phyloP scores from a whole-genome alignment of 53 echinoderm and acorn worm species.

The Paracentrotus lividus region DNA sequence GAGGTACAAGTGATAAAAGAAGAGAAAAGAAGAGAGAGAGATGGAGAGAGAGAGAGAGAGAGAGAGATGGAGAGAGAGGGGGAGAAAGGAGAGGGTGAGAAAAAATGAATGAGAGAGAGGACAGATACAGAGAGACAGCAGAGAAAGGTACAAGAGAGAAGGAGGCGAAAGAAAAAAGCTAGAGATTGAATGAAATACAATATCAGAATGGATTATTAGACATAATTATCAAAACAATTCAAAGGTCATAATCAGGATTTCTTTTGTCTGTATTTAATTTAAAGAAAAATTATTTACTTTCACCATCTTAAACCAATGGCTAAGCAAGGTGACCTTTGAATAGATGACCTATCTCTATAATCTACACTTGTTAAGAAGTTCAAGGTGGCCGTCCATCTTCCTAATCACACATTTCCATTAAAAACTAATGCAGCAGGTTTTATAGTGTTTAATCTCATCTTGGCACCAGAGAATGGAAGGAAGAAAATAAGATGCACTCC shows the following conservation, averaged over 20 bases:
- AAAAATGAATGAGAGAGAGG: not conserved
- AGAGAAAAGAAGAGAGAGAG: not conserved
- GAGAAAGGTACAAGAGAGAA: not conserved
- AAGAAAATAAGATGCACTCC: constrained; percentile 29
- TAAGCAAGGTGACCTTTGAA: not conserved
- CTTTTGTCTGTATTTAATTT: not conserved
- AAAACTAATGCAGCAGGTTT: constrained; percentile 18
- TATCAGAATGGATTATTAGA: not conserved
- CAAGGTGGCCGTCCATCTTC: constrained; percentile 8
- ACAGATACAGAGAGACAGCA: not conserved
- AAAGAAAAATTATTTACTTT: not conserved
- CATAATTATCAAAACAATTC: not conserved
- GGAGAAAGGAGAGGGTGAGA: not conserved
- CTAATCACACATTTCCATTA: constrained; percentile 47
- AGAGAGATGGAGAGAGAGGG: not conserved
- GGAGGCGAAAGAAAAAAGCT: not conserved
- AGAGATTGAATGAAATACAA: not conserved
- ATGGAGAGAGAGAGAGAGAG: not conserved
- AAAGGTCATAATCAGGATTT: not conserved
- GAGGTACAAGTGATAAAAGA: too few species aligned
- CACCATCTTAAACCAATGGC: not conserved
- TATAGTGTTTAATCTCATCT: constrained; percentile 34
- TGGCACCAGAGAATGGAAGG: not conserved
- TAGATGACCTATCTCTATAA: not conserved
- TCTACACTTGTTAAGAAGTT: not conserved